Conservation (phyloP, 2,797 vertebrate genomes). For the Ctenochaetus hawaiiensis region DNA sequence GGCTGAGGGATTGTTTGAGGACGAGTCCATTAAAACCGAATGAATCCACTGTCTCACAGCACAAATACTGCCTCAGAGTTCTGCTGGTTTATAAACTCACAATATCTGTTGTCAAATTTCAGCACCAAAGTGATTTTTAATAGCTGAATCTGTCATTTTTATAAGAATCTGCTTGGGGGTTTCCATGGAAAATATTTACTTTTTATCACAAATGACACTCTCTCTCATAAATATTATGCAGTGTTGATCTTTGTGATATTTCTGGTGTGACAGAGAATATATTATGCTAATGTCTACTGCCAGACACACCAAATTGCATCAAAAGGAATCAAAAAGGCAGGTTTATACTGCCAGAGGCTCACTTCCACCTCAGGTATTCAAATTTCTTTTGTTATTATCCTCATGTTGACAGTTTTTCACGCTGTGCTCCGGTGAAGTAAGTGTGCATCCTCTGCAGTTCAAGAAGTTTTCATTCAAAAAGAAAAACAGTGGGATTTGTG, state of each 20-base stretch:
- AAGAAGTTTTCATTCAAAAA: conserved; percentile 25
- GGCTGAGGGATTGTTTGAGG: background rate
- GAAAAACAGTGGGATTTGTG: background rate
- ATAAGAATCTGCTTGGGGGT: conserved; percentile 1
- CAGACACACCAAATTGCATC: conserved; percentile 24
- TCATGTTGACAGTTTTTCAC: conserved; percentile 10
- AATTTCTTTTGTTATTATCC: conserved; percentile 19
- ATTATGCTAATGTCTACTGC: conserved; percentile 8
- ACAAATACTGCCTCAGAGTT: conserved; percentile 10
- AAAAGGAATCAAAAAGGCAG: conserved; percentile 32
- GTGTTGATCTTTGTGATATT: conserved; percentile 39
- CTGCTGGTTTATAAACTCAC: conserved; percentile 17
- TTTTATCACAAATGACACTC: conserved; percentile 35
- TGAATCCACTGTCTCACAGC: background rate
- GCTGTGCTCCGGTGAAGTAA: conserved; percentile 14
- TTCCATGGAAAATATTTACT: conserved; percentile 31
- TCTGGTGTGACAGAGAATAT: conserved; percentile 26
- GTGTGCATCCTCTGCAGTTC: conserved; percentile 4
- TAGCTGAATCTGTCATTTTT: conserved; percentile 22
- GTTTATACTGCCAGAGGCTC: conserved; percentile 5
- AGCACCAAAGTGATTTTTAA: conserved; percentile 20
- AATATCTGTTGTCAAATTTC: conserved; percentile 34
- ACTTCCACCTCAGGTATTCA: conserved; percentile 23
- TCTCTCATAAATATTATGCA: conserved; percentile 33
- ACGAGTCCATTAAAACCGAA: background rate